A percentile compares a stretch with the other conserved stretches of the same genome.
These are phyloP conservation scores for Mamestra brassicae DNA, from an alignment of 2,888 invertebrate species.

Conservation along the genomic window DNA sequence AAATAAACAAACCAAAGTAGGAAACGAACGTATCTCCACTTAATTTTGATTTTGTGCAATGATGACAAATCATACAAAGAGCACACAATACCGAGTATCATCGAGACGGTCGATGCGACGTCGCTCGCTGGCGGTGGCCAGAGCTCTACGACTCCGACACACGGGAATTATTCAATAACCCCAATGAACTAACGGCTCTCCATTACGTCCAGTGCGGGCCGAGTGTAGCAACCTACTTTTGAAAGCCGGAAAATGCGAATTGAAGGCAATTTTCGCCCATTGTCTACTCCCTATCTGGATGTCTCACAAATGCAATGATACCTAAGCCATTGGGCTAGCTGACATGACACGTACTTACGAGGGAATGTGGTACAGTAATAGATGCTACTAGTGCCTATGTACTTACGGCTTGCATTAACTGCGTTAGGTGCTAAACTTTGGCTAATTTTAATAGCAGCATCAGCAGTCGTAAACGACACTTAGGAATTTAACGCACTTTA, in stretches of 20 bases:
- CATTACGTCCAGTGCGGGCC: constrained; percentile 84
- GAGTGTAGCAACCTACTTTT: constrained; percentile 87
- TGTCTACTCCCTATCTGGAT: constrained; percentile 79
- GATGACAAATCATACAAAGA: constrained; percentile 44
- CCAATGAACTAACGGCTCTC: constrained; percentile 89
- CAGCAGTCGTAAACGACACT: constrained; percentile 48
- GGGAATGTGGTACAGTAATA: constrained; percentile 30
- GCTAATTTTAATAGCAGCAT: constrained; percentile 51
- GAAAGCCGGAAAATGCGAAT: constrained; percentile 90
- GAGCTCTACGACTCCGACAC: constrained; percentile 74
- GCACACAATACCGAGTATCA: constrained; percentile 75
- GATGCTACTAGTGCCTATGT: constrained; percentile 13
- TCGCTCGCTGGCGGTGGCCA: constrained; percentile 70
- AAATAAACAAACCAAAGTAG: constrained; percentile 16
- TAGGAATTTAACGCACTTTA: constrained; percentile 54
- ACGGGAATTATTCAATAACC: constrained; percentile 90
- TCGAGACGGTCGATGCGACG: constrained; percentile 64
- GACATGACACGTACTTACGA: constrained; percentile 32
- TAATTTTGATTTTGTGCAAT: constrained; percentile 7
- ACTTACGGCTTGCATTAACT: constrained; percentile 20
- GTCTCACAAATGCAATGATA: constrained; percentile 63
- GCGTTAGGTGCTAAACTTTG: constrained; percentile 25
- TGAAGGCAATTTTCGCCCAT: constrained; percentile 88
- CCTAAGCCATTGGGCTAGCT: constrained; percentile 49
- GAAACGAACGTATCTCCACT: neutral